These are phyloP conservation scores for Poliocrania exsul DNA, from an alignment of 2,797 vertebrate species.

Conservation along the genomic window DNA sequence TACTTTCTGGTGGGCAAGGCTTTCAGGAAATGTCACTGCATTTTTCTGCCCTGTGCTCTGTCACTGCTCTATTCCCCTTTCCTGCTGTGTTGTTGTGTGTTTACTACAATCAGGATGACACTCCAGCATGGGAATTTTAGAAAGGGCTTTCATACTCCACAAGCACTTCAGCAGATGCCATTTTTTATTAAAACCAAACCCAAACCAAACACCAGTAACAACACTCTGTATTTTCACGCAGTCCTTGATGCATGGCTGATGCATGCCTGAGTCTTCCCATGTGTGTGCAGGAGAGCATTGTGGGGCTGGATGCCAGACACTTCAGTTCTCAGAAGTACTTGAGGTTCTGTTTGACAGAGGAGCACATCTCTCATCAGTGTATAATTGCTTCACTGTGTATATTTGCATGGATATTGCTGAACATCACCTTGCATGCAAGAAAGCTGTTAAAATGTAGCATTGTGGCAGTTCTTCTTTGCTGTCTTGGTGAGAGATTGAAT, in stretches of 20 bases:
- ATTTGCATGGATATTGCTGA: slow-evolving; percentile 5
- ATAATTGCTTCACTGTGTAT: slow-evolving; percentile 25
- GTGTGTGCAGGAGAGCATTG: not conserved
- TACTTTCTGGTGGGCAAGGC: not conserved
- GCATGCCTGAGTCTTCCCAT: not conserved
- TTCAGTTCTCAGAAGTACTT: not conserved
- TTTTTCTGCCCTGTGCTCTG: not conserved
- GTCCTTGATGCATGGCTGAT: not conserved
- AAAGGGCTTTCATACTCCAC: not conserved
- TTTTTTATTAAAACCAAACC: not conserved
- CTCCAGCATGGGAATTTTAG: not conserved
- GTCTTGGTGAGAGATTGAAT: slow-evolving; percentile 30
- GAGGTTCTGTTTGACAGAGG: not conserved
- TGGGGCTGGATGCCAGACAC: not conserved
- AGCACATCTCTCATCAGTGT: slow-evolving; percentile 6
- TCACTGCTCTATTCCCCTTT: not conserved
- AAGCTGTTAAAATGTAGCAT: not conserved
- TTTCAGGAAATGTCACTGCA: not conserved
- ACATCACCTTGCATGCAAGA: not conserved
- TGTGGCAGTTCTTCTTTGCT: not conserved
- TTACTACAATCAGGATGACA: not conserved
- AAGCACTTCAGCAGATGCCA: not conserved
- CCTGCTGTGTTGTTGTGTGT: not conserved
- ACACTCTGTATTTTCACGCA: not conserved
- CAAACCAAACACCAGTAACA: not conserved